Evolutionary conservation across 1,140 invertebrate species (phyloP).

Genomic region (Caenorhabditis tropicalis): DNA sequence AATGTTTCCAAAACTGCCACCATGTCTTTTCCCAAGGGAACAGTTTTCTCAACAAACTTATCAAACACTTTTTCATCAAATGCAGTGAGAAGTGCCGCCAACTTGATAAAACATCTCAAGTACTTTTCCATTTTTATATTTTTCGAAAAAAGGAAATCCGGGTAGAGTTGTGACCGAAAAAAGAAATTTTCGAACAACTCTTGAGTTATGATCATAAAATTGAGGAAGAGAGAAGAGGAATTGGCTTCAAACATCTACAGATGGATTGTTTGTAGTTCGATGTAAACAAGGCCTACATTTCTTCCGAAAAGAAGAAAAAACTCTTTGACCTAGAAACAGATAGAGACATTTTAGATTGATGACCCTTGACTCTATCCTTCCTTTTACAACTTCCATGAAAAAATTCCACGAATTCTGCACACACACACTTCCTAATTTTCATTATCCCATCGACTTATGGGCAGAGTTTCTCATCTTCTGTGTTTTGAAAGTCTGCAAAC

Average conservation of each 20-base stretch:
- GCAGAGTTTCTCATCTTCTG: background rate
- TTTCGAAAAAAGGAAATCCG: background rate
- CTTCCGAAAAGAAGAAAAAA: background rate
- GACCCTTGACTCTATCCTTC: background rate
- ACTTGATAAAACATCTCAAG: background rate
- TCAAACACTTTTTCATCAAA: slow-evolving; percentile 45
- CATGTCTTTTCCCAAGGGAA: background rate
- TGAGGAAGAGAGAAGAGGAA: background rate
- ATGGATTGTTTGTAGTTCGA: background rate
- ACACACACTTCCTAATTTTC: background rate
- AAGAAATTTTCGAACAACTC: background rate
- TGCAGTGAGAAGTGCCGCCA: background rate
- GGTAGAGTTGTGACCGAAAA: background rate
- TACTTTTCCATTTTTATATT: background rate
- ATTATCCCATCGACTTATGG: background rate
- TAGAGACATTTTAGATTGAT: slow-evolving; percentile 6
- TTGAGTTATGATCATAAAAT: background rate
- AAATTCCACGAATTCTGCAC: background rate
- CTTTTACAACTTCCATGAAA: background rate
- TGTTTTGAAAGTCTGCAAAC: background rate
- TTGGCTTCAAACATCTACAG: background rate
- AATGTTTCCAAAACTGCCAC: slow-evolving; percentile 37
- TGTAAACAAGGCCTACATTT: slow-evolving; percentile 8
- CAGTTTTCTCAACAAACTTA: slow-evolving; percentile 30
- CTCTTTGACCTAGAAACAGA: background rate